phyloP scores from a whole-genome alignment of 2,797 vertebrate genomes.

The Choloepus didactylus region DNA sequence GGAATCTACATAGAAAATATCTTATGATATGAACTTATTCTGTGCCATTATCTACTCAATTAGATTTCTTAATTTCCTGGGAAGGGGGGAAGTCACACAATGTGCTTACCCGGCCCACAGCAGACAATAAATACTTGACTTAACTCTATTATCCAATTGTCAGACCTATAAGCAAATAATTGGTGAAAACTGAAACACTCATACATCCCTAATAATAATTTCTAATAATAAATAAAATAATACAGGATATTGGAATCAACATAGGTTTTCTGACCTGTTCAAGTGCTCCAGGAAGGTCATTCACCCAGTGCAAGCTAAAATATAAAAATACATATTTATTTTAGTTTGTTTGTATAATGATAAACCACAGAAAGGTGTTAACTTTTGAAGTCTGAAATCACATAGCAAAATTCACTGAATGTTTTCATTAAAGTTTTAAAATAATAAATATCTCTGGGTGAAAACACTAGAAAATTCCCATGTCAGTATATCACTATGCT shows the following conservation, averaged over 20 bases:
- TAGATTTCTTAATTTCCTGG: slow-evolving; percentile 18
- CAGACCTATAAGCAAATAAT: neutral
- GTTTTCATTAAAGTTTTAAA: slow-evolving; percentile 47
- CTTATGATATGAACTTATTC: slow-evolving; percentile 5
- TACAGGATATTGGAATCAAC: neutral
- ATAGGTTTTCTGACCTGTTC: slow-evolving; percentile 91
- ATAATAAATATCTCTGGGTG: neutral
- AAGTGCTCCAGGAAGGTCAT: slow-evolving; percentile 95
- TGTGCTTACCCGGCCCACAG: neutral
- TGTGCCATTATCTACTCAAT: slow-evolving; percentile 11
- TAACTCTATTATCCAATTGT: neutral
- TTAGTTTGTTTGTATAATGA: neutral
- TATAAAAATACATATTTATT: slow-evolving; percentile 54
- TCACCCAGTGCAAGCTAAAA: slow-evolving; percentile 97
- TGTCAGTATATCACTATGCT: neutral
- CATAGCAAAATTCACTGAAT: neutral
- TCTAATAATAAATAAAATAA: slow-evolving; percentile 48
- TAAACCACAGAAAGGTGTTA: neutral
- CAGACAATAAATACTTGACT: slow-evolving; percentile 49
- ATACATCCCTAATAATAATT: slow-evolving; percentile 37
- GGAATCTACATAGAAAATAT: neutral
- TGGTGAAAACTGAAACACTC: neutral
- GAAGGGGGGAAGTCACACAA: neutral
- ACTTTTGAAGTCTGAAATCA: slow-evolving; percentile 40
- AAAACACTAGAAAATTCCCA: slow-evolving; percentile 9